Evolutionary conservation across 2,113 vertebrate species (phyloP).

Genomic region (Tragelaphus buxtoni): DNA sequence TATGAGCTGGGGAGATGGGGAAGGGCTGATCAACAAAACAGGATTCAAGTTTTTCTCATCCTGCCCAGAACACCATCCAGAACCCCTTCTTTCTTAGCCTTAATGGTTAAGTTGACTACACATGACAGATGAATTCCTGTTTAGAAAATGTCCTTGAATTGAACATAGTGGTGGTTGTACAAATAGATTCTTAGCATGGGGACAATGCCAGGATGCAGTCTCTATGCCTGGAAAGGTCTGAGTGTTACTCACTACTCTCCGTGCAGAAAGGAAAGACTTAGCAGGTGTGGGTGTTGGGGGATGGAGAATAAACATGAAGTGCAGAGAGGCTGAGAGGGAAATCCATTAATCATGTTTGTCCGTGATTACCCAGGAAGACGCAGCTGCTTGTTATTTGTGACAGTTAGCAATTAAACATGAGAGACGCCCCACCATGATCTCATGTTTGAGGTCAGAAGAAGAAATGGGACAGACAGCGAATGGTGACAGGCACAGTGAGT

Average conservation of each 20-base stretch:
- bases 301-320: background rate
- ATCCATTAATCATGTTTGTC: slow-evolving; percentile 13
- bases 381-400: slow-evolving; percentile 32
- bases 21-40: background rate
- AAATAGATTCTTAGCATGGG: background rate
- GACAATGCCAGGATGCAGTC: background rate
- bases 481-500: background rate
- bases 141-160: background rate
- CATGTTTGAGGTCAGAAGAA: background rate
- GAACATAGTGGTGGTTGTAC: background rate
- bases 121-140: background rate
- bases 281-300: too few relatives aligned
- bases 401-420: slow-evolving; percentile 56
- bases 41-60: background rate
- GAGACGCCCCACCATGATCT: slow-evolving; percentile 12
- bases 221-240: background rate
- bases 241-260: background rate
- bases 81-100: background rate
- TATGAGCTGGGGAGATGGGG: background rate
- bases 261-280: background rate
- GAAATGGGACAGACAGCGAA: slow-evolving; percentile 53
- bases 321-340: background rate
- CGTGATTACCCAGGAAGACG: slow-evolving; percentile 12
- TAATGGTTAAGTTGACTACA: background rate
- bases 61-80: background rate